Conservation (phyloP, 2,888 invertebrate genomes). For the Tupiocoris notatus region DNA sequence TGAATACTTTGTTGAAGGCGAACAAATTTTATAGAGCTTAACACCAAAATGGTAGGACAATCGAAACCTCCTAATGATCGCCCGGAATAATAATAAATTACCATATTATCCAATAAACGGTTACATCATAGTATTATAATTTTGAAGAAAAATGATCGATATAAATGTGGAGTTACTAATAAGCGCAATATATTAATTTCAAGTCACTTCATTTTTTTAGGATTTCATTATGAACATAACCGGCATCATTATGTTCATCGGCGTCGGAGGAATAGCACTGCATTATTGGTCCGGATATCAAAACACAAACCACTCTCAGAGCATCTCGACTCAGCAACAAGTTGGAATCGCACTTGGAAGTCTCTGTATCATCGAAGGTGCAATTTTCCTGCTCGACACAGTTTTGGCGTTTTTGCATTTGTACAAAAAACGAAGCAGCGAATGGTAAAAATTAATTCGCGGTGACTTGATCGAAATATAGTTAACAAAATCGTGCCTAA, state of each 20-base stretch:
- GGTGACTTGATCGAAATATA: no score
- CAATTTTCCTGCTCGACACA: conserved; percentile 76
- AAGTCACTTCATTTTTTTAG: conserved; percentile 59
- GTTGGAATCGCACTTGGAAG: conserved; percentile 79
- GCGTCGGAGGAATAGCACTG: conserved; percentile 79
- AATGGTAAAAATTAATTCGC: conserved; percentile 27
- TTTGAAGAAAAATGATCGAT: no score
- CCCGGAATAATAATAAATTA: no score
- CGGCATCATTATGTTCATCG: conserved; percentile 79
- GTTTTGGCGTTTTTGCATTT: conserved; percentile 73
- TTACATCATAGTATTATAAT: no score
- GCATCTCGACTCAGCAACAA: conserved; percentile 73
- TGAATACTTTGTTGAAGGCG: no score
- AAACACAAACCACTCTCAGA: conserved; percentile 72
- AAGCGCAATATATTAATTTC: no score
- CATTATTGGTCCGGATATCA: conserved; percentile 89
- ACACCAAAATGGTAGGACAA: no score
- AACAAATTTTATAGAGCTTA: no score
- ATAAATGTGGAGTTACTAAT: no score
- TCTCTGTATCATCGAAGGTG: conserved; percentile 75
- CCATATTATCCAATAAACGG: no score
- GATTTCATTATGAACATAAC: conserved; percentile 87
- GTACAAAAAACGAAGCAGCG: conserved; percentile 45
- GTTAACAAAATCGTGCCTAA: no score
- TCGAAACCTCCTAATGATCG: no score